Conservation (phyloP, 2,888 invertebrate species). For the Alentia gelatinosa region DNA sequence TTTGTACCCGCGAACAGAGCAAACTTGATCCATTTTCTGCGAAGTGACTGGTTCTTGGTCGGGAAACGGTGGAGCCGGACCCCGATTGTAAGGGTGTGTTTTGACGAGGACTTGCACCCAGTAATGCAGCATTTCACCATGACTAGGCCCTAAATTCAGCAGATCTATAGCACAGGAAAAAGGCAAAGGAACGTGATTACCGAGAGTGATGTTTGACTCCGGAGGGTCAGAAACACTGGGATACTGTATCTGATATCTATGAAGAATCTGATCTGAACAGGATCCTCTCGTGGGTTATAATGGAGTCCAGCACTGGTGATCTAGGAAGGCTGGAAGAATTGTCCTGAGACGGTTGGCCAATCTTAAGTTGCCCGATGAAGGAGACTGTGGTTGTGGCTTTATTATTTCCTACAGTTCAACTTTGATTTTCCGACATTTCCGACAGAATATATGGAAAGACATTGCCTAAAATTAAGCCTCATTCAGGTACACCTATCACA, state of each 20-base stretch:
- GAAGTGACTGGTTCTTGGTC: background rate
- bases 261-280: background rate
- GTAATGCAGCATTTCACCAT: constrained; percentile 46
- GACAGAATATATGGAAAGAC: too few species aligned
- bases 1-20: constrained; percentile 14
- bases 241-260: background rate
- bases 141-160: background rate
- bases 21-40: constrained; percentile 25
- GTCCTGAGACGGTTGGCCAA: too few species aligned
- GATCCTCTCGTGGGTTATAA: background rate
- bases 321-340: too few species aligned
- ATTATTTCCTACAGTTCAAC: too few species aligned
- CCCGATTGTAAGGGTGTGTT: background rate
- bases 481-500: too few species aligned
- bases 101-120: constrained; percentile 22
- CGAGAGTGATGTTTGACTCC: background rate
- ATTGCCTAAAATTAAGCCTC: too few species aligned
- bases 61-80: constrained; percentile 32
- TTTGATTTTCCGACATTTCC: too few species aligned
- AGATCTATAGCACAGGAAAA: background rate
- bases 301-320: background rate
- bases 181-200: background rate
- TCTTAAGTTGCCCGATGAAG: too few species aligned
- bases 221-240: background rate
- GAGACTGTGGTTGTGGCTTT: too few species aligned